These are phyloP conservation scores for Platichthys flesus DNA, from an alignment of 2,113 vertebrate species.

Conservation along the genomic window DNA sequence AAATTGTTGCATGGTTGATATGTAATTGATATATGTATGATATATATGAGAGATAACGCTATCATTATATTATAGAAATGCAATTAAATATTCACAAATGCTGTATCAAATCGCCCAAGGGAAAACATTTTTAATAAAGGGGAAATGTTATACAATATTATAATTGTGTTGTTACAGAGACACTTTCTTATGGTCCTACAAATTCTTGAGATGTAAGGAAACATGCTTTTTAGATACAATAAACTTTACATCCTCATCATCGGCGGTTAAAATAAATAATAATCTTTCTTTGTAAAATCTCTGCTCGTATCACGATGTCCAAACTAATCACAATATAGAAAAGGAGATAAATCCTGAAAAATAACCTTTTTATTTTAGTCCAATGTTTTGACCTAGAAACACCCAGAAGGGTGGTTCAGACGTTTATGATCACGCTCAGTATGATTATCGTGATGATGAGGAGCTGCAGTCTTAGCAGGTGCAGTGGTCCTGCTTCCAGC, in stretches of 20 bases:
- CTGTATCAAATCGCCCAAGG: too few species aligned
- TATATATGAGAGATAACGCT: neutral
- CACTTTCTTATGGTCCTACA: neutral
- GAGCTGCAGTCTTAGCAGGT: conserved; percentile 3
- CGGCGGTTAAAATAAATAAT: neutral
- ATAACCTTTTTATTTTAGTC: too few species aligned
- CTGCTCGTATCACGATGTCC: too few species aligned
- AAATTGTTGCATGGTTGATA: too few species aligned
- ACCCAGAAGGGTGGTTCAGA: neutral
- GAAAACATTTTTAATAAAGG: neutral
- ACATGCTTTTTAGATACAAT: neutral
- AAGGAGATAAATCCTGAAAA: neutral
- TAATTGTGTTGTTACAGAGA: neutral
- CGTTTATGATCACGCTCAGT: conserved; percentile 15
- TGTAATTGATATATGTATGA: too few species aligned
- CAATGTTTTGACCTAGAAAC: too few species aligned
- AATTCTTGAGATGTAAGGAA: neutral
- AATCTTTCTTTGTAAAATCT: neutral
- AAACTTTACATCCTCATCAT: neutral
- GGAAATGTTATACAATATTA: neutral
- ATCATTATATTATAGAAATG: neutral
- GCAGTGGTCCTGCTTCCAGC: conserved; percentile 12
- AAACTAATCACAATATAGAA: neutral
- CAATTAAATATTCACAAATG: too few species aligned
- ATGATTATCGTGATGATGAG: conserved; percentile 13